Evolutionary conservation across 2,113 vertebrate species (phyloP).

Genomic region (Montifringilla adamsi): DNA sequence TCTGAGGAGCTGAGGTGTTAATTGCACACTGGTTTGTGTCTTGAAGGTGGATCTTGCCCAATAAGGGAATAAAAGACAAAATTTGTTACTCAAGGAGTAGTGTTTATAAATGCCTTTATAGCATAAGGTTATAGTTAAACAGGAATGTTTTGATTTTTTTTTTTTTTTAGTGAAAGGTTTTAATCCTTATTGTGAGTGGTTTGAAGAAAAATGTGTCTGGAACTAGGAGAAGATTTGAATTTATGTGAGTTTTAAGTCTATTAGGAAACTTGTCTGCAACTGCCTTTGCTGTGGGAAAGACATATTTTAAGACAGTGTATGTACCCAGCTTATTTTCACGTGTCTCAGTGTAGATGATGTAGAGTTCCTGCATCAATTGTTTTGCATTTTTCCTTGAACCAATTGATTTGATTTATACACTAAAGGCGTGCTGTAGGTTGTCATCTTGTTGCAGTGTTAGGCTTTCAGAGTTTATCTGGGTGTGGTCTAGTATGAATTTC

Average conservation of each 20-base stretch:
- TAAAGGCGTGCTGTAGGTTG: not conserved
- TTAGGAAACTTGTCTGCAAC: not conserved
- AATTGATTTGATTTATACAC: not conserved
- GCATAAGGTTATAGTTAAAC: not conserved
- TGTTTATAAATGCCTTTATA: not conserved
- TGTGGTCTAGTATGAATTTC: constrained; percentile 43
- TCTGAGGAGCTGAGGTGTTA: not conserved
- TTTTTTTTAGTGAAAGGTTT: not conserved
- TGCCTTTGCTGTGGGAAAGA: not conserved
- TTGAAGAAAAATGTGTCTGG: not conserved
- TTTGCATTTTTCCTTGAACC: not conserved
- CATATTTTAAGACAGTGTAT: not conserved
- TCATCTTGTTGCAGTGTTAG: not conserved
- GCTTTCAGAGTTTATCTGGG: constrained; percentile 34
- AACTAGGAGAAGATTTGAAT: not conserved
- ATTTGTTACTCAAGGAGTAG: not conserved
- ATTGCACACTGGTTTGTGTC: not conserved
- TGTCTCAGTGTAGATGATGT: not conserved
- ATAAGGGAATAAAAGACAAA: not conserved
- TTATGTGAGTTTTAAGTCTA: not conserved
- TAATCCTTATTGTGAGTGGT: not conserved
- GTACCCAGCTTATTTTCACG: not conserved
- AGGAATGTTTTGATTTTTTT: not conserved
- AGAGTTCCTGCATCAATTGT: not conserved
- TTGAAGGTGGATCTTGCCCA: not conserved